Evolutionary conservation across 2,113 vertebrate species (phyloP), one percentile per base, ranked within the genome.

Genomic region (Microtus pennsylvanicus): DNA sequence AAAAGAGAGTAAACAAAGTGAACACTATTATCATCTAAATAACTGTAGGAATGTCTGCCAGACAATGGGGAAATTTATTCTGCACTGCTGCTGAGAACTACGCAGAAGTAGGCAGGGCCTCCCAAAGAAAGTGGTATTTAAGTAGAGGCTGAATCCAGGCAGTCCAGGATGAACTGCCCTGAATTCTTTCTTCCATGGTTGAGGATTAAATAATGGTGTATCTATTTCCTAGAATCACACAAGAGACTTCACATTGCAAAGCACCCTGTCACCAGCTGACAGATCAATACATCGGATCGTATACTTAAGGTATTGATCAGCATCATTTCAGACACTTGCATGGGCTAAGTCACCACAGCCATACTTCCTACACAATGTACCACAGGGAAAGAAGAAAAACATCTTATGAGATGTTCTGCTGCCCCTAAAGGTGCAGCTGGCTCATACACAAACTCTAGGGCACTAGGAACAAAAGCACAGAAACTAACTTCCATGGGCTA

Each of bases 141-240:
- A 61, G 80, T 38, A 38, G 30, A 77, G n/a, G 30, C 2, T 42
- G 61, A 78, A 82, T 24, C 1, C 21, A 78, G 19, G 42, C 5
- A 65, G 70, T 47, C 61, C 82, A 38, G 30, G n/a, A 67, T 70
- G 55, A 96, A 75, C 28, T 72, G 52, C 61, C 89, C 72, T 52
- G 47, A 89, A 75, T 77, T 67, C 82, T 82, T 83, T 87, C 69
- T 87, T 5, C 3, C 63, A 38, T 1, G 1, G 24, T 30, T 55
- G 30, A 70, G 10, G 42, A 85, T 72, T 67, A 80, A 87, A 81
- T 30, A 83, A 87, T 96, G 69, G 58, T 89, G 80, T 85, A 47
- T 52, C 83, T 96, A 87, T 87, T 24, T 24, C 65, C 28, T 47
- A 47, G 26, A 83, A 91, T 89, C 61, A 52, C 70, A 5, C n/a